These are phyloP conservation scores for Lepidonotus clava DNA, from an alignment of 2,888 invertebrate genomes.

Conservation along the genomic window DNA sequence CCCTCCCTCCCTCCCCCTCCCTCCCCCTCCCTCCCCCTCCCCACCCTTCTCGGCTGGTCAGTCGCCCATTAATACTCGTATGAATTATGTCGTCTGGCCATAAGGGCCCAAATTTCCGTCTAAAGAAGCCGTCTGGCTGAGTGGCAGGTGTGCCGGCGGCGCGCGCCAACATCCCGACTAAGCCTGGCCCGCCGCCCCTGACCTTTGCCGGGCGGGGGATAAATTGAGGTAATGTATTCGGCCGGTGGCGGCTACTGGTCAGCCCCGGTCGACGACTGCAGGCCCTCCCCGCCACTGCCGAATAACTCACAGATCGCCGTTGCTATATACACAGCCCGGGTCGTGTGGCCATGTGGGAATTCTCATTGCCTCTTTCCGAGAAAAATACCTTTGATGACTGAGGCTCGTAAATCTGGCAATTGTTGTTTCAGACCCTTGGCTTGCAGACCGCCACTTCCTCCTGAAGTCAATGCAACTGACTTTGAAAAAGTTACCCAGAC, in stretches of 20 bases:
- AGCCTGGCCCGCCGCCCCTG: background rate
- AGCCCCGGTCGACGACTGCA: background rate
- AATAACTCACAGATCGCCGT: slow-evolving; percentile 9
- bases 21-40: background rate
- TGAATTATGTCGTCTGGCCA: slow-evolving; percentile 19
- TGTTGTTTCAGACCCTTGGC: too few relatives aligned
- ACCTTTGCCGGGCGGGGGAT: slow-evolving; percentile 5
- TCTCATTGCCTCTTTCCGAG: too few relatives aligned
- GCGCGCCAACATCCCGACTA: background rate
- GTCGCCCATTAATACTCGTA: background rate
- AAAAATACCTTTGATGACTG: too few relatives aligned
- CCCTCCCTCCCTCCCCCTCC: background rate
- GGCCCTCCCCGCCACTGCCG: background rate
- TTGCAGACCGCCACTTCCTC: too few relatives aligned
- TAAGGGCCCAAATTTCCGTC: background rate
- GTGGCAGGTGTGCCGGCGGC: slow-evolving; percentile 16
- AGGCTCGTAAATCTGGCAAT: too few relatives aligned
- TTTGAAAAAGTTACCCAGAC: too few relatives aligned
- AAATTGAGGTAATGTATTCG: slow-evolving; percentile 11
- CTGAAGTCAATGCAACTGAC: too few relatives aligned
- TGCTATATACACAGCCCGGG: background rate
- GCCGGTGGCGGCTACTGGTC: background rate
- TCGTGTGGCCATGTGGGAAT: slow-evolving; percentile 8
- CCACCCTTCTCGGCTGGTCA: background rate
- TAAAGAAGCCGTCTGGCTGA: background rate